Conservation (phyloP, 1,140 invertebrate species). For the Palaemon carinicauda region DNA sequence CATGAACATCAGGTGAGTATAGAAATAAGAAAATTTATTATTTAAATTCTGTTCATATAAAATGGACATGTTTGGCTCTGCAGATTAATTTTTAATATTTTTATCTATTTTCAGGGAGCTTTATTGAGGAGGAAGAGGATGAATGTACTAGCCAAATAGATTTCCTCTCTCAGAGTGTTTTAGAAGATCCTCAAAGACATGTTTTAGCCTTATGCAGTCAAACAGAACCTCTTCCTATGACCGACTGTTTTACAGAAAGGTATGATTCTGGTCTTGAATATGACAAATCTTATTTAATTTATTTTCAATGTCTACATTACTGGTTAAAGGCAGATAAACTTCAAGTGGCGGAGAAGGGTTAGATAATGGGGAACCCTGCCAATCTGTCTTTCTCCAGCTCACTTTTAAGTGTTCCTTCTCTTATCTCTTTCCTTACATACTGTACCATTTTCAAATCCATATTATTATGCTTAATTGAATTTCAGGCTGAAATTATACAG, state of each 20-base stretch:
- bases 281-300: not conserved
- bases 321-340: not conserved
- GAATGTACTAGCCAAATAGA: not conserved
- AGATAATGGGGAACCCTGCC: no score
- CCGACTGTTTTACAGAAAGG: constrained; percentile 47
- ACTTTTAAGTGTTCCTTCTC: no score
- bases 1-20: no score
- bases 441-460: no score
- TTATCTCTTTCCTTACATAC: no score
- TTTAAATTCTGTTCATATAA: no score
- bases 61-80: no score
- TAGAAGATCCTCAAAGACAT: not conserved
- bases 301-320: not conserved
- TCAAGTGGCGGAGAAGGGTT: not conserved
- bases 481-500: no score
- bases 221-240: constrained; percentile 19
- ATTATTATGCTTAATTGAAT: no score
- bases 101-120: not conserved
- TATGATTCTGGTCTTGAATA: not conserved
- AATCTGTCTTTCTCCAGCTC: not conserved
- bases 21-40: no score
- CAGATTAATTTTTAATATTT: no score
- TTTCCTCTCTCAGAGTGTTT: not conserved
- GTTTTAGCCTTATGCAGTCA: constrained; percentile 45
- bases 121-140: no score